Conservation (phyloP, 1,140 invertebrate genomes). For the Riptortus pedestris region DNA sequence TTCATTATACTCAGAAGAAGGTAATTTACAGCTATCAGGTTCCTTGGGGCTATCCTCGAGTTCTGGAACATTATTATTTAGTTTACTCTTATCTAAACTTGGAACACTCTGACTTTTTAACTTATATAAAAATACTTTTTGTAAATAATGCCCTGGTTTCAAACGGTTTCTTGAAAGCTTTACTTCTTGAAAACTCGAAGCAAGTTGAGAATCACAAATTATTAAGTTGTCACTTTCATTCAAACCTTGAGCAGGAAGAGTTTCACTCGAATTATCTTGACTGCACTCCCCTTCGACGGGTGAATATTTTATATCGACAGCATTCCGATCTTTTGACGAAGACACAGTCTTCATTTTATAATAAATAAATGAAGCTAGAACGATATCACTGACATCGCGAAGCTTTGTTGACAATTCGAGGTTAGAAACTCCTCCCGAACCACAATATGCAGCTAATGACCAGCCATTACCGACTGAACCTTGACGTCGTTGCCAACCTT, state of each 20-base stretch:
- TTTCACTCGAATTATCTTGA: conserved; percentile 12
- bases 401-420: background rate
- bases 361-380: background rate
- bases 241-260: conserved; percentile 1
- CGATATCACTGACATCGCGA: background rate
- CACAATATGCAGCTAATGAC: too few relatives aligned
- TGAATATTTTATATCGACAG: conserved; percentile 4
- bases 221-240: conserved; percentile 28
- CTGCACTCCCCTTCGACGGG: background rate
- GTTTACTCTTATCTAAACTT: conserved; percentile 28
- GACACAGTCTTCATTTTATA: conserved; percentile 8
- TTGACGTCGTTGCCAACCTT: too few relatives aligned
- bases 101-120: conserved; percentile 33
- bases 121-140: conserved; percentile 31
- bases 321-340: conserved; percentile 2
- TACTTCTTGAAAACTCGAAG: conserved; percentile 28
- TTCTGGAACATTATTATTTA: background rate
- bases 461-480: too few relatives aligned
- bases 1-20: background rate
- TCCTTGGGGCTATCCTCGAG: background rate
- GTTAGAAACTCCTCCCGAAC: background rate
- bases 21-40: conserved; percentile 2
- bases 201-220: conserved; percentile 30
- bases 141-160: conserved; percentile 31
- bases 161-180: conserved; percentile 24